phyloP scores from a whole-genome alignment of 37 sponge, comb jelly and placozoan species.

The Sycon ciliatum region DNA sequence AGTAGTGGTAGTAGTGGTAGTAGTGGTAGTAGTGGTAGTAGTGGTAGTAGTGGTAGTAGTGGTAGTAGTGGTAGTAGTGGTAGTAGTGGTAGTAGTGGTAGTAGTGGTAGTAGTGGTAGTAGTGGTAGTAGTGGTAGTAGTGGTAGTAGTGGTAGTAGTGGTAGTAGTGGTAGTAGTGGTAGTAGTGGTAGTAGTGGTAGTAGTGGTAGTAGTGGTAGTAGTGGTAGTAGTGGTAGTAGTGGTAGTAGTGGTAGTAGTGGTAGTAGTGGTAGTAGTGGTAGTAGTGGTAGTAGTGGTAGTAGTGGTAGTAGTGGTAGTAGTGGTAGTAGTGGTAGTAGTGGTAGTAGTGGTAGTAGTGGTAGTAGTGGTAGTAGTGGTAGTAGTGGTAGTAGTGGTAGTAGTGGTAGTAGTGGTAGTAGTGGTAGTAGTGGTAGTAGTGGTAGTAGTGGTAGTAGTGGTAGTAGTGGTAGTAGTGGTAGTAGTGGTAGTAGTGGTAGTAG shows the following conservation, averaged over 20 bases:
- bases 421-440: constrained; percentile 9
- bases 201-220: constrained; percentile 8
- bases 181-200: constrained; percentile 9
- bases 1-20: constrained; percentile 9
- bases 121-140: constrained; percentile 9
- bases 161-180: constrained; percentile 9
- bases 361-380: constrained; percentile 9
- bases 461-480: constrained; percentile 9
- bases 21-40: constrained; percentile 8
- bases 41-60: constrained; percentile 9
- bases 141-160: constrained; percentile 9
- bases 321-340: constrained; percentile 9
- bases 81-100: constrained; percentile 8
- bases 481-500: constrained; percentile 9
- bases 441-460: constrained; percentile 8
- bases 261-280: constrained; percentile 8
- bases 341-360: constrained; percentile 9
- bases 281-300: constrained; percentile 9
- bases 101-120: constrained; percentile 9
- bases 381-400: constrained; percentile 8
- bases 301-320: constrained; percentile 9
- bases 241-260: constrained; percentile 9
- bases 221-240: constrained; percentile 9
- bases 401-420: constrained; percentile 9
- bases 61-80: constrained; percentile 9